Conservation (phyloP, 2,888 invertebrate genomes). For the Trichogramma dendrolimi region DNA sequence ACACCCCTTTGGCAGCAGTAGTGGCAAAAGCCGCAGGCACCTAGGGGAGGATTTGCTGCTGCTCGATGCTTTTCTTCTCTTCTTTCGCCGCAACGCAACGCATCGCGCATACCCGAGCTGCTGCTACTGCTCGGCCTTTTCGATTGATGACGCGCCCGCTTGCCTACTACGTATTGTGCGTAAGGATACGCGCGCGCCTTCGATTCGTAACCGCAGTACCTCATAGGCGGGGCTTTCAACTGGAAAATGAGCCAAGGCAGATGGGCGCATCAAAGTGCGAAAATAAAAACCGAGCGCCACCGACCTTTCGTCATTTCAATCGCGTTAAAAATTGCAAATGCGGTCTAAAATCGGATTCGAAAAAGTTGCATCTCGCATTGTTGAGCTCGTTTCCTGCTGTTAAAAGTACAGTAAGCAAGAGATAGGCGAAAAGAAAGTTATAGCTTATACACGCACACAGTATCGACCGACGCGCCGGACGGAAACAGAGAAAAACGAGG, state of each 20-base stretch:
- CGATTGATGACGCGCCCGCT: conserved; percentile 16
- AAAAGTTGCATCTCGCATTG: conserved; percentile 13
- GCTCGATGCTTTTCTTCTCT: background rate
- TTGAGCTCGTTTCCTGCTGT: background rate
- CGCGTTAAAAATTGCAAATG: too few relatives aligned
- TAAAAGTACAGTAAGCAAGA: conserved; percentile 7
- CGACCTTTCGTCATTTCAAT: background rate
- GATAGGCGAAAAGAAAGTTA: conserved; percentile 20
- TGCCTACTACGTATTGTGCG: conserved; percentile 16
- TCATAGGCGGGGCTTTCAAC: conserved; percentile 24
- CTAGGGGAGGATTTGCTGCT: conserved; percentile 21
- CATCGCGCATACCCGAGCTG: too few relatives aligned
- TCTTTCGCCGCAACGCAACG: conserved; percentile 1
- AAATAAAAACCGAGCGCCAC: conserved; percentile 11
- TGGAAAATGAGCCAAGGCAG: conserved; percentile 27
- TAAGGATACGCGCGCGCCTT: conserved; percentile 6
- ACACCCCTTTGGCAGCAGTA: conserved; percentile 12
- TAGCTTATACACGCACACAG: background rate
- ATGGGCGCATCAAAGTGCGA: background rate
- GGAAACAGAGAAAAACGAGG: conserved; percentile 23
- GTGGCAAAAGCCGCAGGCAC: background rate
- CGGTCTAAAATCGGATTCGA: conserved; percentile 6
- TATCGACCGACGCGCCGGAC: conserved; percentile 4
- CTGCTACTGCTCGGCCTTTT: background rate
- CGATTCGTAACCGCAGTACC: conserved; percentile 10